Percentiles rank a stretch among this genome's conserved stretches.
phyloP scores from a whole-genome alignment of 2,113 vertebrate genomes.

The Semnornis frantzii region DNA sequence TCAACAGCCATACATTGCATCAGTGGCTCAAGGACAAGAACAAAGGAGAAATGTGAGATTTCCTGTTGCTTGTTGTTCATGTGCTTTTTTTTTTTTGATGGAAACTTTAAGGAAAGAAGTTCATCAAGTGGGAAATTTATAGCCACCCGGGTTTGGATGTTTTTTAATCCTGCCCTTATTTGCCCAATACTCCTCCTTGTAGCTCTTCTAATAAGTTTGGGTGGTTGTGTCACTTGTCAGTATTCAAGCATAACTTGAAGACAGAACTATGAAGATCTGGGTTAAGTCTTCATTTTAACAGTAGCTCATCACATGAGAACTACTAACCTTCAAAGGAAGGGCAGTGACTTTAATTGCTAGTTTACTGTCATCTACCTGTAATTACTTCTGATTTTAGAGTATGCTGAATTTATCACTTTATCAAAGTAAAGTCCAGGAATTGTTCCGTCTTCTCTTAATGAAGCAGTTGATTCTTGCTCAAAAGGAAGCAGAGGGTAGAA shows the following conservation, averaged over 20 bases:
- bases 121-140: neutral
- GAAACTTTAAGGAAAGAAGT: neutral
- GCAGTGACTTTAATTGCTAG: neutral
- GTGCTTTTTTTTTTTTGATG: neutral
- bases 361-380: neutral
- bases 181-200: neutral
- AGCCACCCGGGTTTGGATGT: neutral
- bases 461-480: neutral
- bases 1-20: slow-evolving; percentile 95
- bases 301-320: neutral
- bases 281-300: neutral
- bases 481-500: no score
- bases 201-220: neutral
- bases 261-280: neutral
- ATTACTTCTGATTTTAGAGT: neutral
- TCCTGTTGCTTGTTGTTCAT: neutral
- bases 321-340: neutral
- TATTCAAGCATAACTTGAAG: neutral
- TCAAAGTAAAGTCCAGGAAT: neutral
- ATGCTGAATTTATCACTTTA: neutral
- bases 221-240: neutral
- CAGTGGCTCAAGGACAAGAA: slow-evolving; percentile 99
- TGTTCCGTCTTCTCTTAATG: neutral
- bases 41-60: slow-evolving; percentile 95
- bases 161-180: neutral